Conservation (phyloP, 2,797 vertebrate genomes). For the Aeoliscus strigatus region DNA sequence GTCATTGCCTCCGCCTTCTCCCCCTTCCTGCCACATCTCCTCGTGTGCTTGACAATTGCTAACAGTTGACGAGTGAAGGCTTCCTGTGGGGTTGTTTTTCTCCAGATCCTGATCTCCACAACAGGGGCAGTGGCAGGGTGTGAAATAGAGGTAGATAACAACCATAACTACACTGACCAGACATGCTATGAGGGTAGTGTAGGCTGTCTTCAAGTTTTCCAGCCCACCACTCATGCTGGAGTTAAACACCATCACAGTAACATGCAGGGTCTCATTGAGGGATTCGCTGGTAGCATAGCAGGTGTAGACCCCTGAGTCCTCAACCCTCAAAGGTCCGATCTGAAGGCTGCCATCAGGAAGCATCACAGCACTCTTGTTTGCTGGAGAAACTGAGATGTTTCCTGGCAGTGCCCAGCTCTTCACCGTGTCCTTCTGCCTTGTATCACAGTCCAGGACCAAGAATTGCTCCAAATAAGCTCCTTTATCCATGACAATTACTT, state of each 20-base stretch:
- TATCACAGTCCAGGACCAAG: conserved; percentile 84
- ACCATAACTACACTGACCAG: conserved; percentile 89
- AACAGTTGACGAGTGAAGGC: conserved; percentile 87
- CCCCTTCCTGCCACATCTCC: conserved; percentile 32
- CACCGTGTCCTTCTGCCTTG: conserved; percentile 71
- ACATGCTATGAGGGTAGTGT: conserved; percentile 92
- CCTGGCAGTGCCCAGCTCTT: conserved; percentile 85
- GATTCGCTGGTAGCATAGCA: conserved; percentile 83
- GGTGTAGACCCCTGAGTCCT: conserved; percentile 87
- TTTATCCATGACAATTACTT: conserved; percentile 67
- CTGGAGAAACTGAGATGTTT: conserved; percentile 66
- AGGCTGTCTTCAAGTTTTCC: conserved; percentile 92
- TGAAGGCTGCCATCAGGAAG: conserved; percentile 74
- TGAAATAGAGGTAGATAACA: conserved; percentile 92
- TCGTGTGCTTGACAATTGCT: conserved; percentile 82
- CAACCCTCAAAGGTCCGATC: conserved; percentile 73
- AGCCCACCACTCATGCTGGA: conserved; percentile 75
- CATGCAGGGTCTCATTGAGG: conserved; percentile 87
- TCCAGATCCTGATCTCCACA: conserved; percentile 69
- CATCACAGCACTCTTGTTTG: conserved; percentile 64
- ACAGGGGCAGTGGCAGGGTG: conserved; percentile 86
- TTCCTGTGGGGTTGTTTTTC: conserved; percentile 76
- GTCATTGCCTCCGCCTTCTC: conserved; percentile 52
- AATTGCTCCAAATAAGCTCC: conserved; percentile 81
- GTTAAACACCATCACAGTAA: conserved; percentile 88